Evolutionary conservation across 2,888 invertebrate genomes (phyloP), one percentile per base, ranked within the genome.

Genomic region (Xestobium rufovillosum): DNA sequence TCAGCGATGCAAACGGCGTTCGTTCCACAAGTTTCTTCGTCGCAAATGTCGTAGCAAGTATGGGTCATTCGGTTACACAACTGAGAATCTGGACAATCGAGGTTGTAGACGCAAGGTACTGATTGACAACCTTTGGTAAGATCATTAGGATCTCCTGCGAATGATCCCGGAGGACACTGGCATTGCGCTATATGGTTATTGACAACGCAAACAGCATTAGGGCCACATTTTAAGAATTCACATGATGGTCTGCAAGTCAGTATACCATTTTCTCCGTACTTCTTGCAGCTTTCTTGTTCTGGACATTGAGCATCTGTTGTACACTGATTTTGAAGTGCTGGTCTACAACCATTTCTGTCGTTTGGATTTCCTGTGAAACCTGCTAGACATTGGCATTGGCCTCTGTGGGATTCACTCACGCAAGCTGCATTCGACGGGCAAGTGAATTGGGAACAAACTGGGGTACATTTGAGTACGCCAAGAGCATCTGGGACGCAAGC

Each of bases 281-380:
- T 71, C 54, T 75, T 74, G 60, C 91, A 92, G 10, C 80, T 75
- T 57, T 89, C 84, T 45, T 79, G 82, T 67, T 90, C 90, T 16
- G 80, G 68, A 54, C 91, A 92, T 60, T 90, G 84, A 17, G 78
- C 80, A 61, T 89, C 85, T 26, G 80, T 78, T 9, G 71, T 69
- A 54, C 92, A 92, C 59, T 82, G 76, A 53, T 89, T 80, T 59
- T 78, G 80, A 10, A 77, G 70, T 1, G 80, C 63, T 9, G 75
- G 75, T 49, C 77, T 73, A 55, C 92, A 92, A n/a, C 92, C 92
- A 47, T 80, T 80, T 14, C 92, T 76, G 57, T 90, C 86, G 54
- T 88, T 88, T 11, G 91, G 87, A 69, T 94, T 92, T 23, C 94
- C 94, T 8, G 80, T 76, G 61, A 77, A 94, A 3, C 89, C 90